These are phyloP conservation scores for Rhyacophila evoluta DNA, from an alignment of 2,888 invertebrate species.

Conservation along the genomic window DNA sequence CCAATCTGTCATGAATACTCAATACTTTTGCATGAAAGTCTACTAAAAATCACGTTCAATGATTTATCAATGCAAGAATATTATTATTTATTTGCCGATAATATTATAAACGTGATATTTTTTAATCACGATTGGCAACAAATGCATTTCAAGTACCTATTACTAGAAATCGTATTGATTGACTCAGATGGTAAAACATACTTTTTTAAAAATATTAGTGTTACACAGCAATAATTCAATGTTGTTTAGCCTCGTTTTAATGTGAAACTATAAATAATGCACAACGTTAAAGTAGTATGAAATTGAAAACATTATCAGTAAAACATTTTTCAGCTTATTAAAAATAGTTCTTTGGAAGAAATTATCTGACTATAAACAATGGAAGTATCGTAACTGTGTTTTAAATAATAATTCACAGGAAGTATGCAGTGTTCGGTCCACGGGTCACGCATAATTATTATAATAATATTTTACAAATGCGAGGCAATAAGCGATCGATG, in stretches of 20 bases:
- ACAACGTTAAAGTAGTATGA: too few relatives aligned
- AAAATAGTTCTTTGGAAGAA: too few relatives aligned
- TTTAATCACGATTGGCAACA: not conserved
- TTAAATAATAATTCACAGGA: not conserved
- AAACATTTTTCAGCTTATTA: too few relatives aligned
- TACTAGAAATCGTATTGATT: not conserved
- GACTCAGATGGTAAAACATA: too few relatives aligned
- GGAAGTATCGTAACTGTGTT: not conserved
- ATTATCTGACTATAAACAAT: not conserved
- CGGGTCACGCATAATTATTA: not conserved
- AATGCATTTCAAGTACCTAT: not conserved
- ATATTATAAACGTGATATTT: not conserved
- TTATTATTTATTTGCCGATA: not conserved
- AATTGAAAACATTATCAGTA: too few relatives aligned
- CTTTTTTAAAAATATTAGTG: too few relatives aligned
- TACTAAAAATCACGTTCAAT: not conserved
- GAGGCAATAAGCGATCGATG: not conserved
- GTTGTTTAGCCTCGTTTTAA: not conserved
- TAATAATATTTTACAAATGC: not conserved
- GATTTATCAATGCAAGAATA: not conserved
- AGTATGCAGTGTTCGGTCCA: not conserved
- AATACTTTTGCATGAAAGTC: not conserved
- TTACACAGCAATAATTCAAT: not conserved
- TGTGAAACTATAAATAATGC: too few relatives aligned
- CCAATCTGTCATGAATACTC: not conserved